These are phyloP conservation scores for Melitaea cinxia DNA, from an alignment of 1,140 invertebrate species.

Conservation along the genomic window DNA sequence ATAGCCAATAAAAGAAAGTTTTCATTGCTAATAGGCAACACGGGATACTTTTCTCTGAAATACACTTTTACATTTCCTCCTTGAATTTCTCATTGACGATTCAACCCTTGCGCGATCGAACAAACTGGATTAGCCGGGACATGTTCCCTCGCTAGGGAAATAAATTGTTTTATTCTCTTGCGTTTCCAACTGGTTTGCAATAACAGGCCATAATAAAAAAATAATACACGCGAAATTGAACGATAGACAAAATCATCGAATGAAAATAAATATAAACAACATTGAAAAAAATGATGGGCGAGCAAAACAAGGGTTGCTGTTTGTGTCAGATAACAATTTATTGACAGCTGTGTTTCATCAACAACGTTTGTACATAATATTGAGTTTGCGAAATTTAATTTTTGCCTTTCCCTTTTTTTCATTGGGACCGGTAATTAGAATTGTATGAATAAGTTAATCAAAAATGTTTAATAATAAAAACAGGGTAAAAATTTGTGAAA, in stretches of 20 bases:
- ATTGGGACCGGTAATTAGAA: background rate
- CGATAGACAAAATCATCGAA: slow-evolving; percentile 28
- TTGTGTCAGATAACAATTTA: slow-evolving; percentile 20
- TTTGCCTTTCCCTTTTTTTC: background rate
- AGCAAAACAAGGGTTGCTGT: slow-evolving; percentile 15
- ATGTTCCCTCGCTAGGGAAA: slow-evolving; percentile 71
- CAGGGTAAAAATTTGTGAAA: too few relatives aligned
- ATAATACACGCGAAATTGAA: slow-evolving; percentile 60
- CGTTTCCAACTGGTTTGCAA: slow-evolving; percentile 51
- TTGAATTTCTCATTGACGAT: slow-evolving; percentile 70
- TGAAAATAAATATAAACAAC: slow-evolving; percentile 21
- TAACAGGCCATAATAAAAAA: slow-evolving; percentile 64
- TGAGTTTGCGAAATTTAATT: background rate
- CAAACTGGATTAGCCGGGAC: slow-evolving; percentile 77
- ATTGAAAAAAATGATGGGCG: slow-evolving; percentile 5
- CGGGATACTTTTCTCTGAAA: slow-evolving; percentile 45
- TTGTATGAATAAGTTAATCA: too few relatives aligned
- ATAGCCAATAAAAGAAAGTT: slow-evolving; percentile 1
- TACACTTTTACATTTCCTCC: slow-evolving; percentile 67
- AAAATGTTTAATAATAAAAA: too few relatives aligned
- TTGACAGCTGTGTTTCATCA: slow-evolving; percentile 17
- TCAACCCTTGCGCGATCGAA: slow-evolving; percentile 77
- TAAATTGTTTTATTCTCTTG: slow-evolving; percentile 53
- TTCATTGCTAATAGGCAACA: slow-evolving; percentile 29
- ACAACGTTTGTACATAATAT: slow-evolving; percentile 15